Base-by-base conservation (phyloP, 2,797 vertebrate species). In the Neopelma chrysocephalum region DNA sequence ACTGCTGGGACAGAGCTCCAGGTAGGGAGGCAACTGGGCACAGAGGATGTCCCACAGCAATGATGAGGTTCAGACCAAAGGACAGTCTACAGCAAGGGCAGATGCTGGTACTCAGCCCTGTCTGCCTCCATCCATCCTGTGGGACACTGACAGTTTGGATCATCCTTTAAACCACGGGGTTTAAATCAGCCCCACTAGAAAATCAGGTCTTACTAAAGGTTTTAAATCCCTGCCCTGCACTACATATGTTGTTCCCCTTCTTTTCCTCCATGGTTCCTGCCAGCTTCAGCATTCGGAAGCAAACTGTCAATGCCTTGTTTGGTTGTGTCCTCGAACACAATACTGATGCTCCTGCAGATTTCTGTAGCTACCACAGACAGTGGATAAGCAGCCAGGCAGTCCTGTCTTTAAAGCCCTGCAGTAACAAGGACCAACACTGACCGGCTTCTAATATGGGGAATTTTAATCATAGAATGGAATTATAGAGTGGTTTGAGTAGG, bases 161-260 rank as follows among this genome's bases (percentile, higher is more conserved):
- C 6, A 25, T 14, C 15, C 58, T 29, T 43, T 36, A 15, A 11
- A 22, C 4, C 42, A 10, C 1, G 1, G 36, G 11, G 8, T 64
- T 34, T 61, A n/a, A n/a, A 23, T 18, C 7, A 2, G 21, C 17
- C 21, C 8, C 2, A 2, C 11, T 7, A 20, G 11, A 43, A 64
- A 80, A 23, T 20, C 1, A 4, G 11, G 15, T 18, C 21, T 58
- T 13, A 25, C 0, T 8, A 64, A 42, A 38, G 10, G 31, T 23
- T 90, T 68, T 36, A 86, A 71, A 72, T 31, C 34, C 36, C 15
- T 25, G 5, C 7, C 23, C 38, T 42, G 65, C 20, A 4, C 15
- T 27, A 1, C 0, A 1, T 2, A 0, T 29, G 22, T 14, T 12
- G 0, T 12, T 43, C 27, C 36, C 51, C 23, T 36, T 27, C 15